Base-by-base conservation (phyloP, 2,797 vertebrate genomes). In the Heteromormyrus szaboi region DNA sequence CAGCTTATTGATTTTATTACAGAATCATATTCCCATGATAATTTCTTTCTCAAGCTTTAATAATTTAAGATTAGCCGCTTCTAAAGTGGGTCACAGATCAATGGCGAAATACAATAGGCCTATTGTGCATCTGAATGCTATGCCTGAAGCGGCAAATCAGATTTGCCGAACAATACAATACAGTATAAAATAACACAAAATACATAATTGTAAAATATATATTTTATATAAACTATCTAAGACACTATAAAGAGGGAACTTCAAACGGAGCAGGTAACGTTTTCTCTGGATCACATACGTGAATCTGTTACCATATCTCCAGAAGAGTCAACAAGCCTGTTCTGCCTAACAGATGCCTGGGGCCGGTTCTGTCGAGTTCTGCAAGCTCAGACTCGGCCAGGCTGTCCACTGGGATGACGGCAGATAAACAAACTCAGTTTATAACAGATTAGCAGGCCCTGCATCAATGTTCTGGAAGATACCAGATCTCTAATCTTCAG, bases 391-490 rank as follows among this genome's bases (percentile, higher is more conserved):
- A 86, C 29, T 48, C 41, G 2, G 81, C 22, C 56, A 25, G 46
- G 37, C 68, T 79, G 87, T 54, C 51, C 29, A n/a, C 4, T 29
- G 17, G 37, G 51, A 79, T 11, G 54, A 87, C 29, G 44, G 17
- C 22, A 48, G 88, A 88, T 33, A 87, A 92, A 92, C 89, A 91
- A 90, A 91, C 51, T 89, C 25, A 29, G 89, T 33, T 54, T 68
- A 87, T 89, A n/a, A 72, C 91, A 92, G 91, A 91, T 91, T 91
- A 90, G 87, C 87, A 88, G 90, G 90, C 79, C n/a, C 46, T 56
- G 51, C 25, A 79, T 19, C 19, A 89, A 62, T 29, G 89, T 91
- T 89, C 54, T 50, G 88, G 50, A 89, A 59, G 65, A 87, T 89
- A 37, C 54, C 14, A 79, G 72, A 87, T 54, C 62, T 33, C 41